Conservation (phyloP, 1,140 invertebrate species). For the Drosophila tani region DNA sequence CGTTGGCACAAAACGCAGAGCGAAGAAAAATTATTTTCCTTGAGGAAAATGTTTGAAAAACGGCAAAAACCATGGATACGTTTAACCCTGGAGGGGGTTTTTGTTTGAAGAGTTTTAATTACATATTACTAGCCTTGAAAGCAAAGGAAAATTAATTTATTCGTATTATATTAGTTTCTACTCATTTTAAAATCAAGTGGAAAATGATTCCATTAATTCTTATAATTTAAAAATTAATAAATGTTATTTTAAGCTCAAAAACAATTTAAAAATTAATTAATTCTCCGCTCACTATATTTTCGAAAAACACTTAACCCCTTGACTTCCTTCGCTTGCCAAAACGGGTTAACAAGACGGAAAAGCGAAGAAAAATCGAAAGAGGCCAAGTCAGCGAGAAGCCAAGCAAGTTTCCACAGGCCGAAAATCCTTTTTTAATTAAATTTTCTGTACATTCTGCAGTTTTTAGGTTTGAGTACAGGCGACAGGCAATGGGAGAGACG, state of each 20-base stretch:
- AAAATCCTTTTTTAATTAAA: constrained; percentile 83
- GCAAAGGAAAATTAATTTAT: too few species aligned
- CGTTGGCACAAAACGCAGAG: constrained; percentile 53
- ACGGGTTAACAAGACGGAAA: constrained; percentile 16
- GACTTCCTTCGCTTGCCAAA: neutral
- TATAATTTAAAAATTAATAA: neutral
- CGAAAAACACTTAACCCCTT: constrained; percentile 1
- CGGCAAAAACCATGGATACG: neutral
- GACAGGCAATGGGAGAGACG: constrained; percentile 8
- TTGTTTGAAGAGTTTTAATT: neutral
- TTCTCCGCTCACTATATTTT: neutral
- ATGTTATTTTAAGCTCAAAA: neutral
- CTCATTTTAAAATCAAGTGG: too few species aligned
- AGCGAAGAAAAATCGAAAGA: constrained; percentile 18
- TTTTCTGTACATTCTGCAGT: constrained; percentile 82
- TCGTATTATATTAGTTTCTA: too few species aligned
- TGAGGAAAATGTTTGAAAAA: constrained; percentile 29
- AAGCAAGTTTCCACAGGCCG: constrained; percentile 72
- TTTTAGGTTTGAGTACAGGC: constrained; percentile 71
- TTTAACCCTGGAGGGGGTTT: neutral
- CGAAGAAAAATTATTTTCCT: constrained; percentile 62
- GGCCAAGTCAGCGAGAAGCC: constrained; percentile 77
- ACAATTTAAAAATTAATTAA: neutral
- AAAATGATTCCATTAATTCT: too few species aligned
- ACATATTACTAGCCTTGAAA: too few species aligned